Evolutionary conservation across 2,797 vertebrate genomes (phyloP).

Genomic region (Pangasius sanitwongsei): DNA sequence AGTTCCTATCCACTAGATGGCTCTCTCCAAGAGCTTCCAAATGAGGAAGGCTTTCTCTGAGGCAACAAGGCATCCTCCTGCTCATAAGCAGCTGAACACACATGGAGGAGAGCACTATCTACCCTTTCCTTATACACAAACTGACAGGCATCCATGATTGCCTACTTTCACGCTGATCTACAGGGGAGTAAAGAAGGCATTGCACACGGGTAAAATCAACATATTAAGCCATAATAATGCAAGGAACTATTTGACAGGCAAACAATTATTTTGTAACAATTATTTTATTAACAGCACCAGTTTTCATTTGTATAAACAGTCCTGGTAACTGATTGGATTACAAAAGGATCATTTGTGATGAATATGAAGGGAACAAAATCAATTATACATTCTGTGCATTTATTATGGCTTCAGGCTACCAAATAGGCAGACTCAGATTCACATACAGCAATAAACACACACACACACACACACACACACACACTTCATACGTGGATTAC

Average conservation of each 20-base stretch:
- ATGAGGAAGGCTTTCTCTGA: not conserved
- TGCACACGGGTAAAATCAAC: not conserved
- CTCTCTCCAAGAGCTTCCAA: not conserved
- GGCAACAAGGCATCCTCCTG: not conserved
- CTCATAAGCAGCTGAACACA: not conserved
- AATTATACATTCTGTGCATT: not conserved
- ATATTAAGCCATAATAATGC: not conserved
- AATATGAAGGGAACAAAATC: not conserved
- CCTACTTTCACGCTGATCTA: not conserved
- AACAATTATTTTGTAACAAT: not conserved
- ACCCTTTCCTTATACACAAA: not conserved
- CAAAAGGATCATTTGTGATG: not conserved
- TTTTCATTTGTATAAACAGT: constrained; percentile 19
- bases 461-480: not conserved
- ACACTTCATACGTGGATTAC: not conserved
- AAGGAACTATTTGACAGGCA: not conserved
- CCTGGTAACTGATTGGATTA: not conserved
- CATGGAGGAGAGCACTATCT: not conserved
- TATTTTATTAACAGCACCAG: constrained; percentile 19
- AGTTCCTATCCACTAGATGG: not conserved
- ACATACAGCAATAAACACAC: no score
- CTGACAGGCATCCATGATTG: not conserved
- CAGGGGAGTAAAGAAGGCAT: not conserved
- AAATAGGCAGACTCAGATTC: not conserved
- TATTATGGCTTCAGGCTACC: not conserved